Conservation (phyloP, 2,113 vertebrate genomes). For the Bos indicus region DNA sequence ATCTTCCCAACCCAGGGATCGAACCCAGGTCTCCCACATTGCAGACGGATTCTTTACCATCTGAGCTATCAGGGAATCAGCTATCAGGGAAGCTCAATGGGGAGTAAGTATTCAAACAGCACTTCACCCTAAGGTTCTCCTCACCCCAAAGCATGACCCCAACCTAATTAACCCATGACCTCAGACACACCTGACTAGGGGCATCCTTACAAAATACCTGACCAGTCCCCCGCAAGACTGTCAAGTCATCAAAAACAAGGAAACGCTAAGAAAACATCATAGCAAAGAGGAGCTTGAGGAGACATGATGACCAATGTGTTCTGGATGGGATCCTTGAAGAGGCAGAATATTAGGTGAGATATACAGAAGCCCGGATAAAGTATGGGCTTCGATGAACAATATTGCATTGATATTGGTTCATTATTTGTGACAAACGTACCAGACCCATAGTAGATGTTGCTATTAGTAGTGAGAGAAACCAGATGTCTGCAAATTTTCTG, state of each 20-base stretch:
- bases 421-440: fast-evolving
- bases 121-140: fast-evolving
- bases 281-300: background rate
- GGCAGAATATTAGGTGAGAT: fast-evolving
- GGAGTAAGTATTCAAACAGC: fast-evolving
- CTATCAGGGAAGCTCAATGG: background rate
- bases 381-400: fast-evolving
- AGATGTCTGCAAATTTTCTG: fast-evolving
- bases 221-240: fast-evolving
- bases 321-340: background rate
- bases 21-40: background rate
- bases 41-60: background rate
- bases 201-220: fast-evolving
- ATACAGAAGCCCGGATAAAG: fast-evolving
- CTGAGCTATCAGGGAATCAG: background rate
- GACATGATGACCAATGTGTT: fast-evolving
- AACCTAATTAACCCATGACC: fast-evolving
- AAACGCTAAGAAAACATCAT: too few species aligned
- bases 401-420: fast-evolving
- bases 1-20: background rate
- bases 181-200: background rate
- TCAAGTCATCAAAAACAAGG: background rate
- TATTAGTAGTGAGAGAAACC: background rate
- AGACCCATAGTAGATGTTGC: fast-evolving
- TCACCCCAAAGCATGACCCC: background rate